Base-by-base conservation (phyloP, 2,797 vertebrate species). In the Oceanodroma leucorhoa region DNA sequence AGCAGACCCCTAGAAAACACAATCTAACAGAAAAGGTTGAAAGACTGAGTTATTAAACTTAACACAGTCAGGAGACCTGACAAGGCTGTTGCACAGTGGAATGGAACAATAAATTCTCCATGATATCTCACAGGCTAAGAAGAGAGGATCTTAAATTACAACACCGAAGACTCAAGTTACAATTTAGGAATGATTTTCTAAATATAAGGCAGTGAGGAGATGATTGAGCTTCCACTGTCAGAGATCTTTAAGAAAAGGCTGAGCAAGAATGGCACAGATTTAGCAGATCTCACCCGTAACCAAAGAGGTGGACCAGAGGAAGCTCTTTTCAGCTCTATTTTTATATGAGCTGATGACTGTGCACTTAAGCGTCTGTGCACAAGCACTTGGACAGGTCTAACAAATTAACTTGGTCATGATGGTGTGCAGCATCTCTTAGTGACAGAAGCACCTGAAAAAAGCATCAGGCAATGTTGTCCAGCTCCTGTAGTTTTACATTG, bases 401-500 rank as follows among this genome's bases (percentile, higher is more conserved):
- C 86, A 83, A 96, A 95, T 96, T 97, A 95, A 72, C 87, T 96
- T 92, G 89, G 61, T 88, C 62, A 46, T 91, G 91, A 95, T 66
- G 53, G 87, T 90, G 66, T 84, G 73, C 83, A 91, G 80, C 87
- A 79, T 66, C 66, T 96, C 73, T 79, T 62, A 69, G 77, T 90
- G 89, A 93, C 85, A 94, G 85, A 94, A 94, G 38, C 89, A 95
- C 85, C 83, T 93, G 89, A 91, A 93, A 95, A 84, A 93, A 85
- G 72, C 58, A 79, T 86, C 87, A 93, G 84, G 67, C 41, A 4
- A 46, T 90, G 40, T 64, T 94, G 93, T 96, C 95, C 95, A 82
- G 64, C 70, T 90, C 85, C 91, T 93, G 85, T 77, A 87, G 91
- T 94, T 92, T 90, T 84, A 93, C 43, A 55, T 26, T 96, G 91